Base-by-base conservation (phyloP, 2,113 vertebrate genomes). In the Tyrannus savana region DNA sequence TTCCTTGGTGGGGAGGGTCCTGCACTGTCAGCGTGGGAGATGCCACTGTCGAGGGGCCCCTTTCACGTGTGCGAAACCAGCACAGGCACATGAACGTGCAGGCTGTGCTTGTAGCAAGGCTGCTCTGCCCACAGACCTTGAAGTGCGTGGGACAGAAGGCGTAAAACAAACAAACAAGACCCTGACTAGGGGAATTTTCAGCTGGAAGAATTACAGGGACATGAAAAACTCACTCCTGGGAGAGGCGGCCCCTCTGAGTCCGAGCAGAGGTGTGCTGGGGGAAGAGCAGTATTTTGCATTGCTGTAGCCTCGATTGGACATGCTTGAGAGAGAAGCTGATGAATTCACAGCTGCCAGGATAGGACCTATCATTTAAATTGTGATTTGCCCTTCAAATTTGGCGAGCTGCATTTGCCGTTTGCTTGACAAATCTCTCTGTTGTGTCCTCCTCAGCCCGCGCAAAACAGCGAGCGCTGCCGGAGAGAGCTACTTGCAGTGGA, bases 1-100 rank as follows among this genome's bases (percentile, higher is more conserved):
- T 84, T 71, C 41, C 63, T 63, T 56, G 33, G 64, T 52, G 50
- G 3, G 4, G 53, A 64, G 77, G 21, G 39, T 60, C 21, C 41
- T 3, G 9, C 8, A 19, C 12, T 23, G 19, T 25, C 37, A 8
- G 12, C 0, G 6, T 59, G 64, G 62, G 89, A 80, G 59, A 28
- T 1, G 5, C 2, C 30, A 10, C 24, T 0, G 0, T 67, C 0
- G 0, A 67, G 87, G n/a, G 18, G 44, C 53, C 25, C 66, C 56
- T 84, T 56, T 63, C 14, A 0, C 6, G 5, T 6, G 31, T 53
- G 44, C 44, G 39, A 39, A 82, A 75, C 77, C 12, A 27, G 56
- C 60, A 56, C 30, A 39, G 81, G 7, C 52, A 3, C 17, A 35
- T 0, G 4, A 71, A 27, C 0, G 0, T 28, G 52, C 56, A 47